These are phyloP conservation scores for Zaprionus kolodkinae DNA, from an alignment of 1,140 invertebrate genomes.

Conservation along the genomic window DNA sequence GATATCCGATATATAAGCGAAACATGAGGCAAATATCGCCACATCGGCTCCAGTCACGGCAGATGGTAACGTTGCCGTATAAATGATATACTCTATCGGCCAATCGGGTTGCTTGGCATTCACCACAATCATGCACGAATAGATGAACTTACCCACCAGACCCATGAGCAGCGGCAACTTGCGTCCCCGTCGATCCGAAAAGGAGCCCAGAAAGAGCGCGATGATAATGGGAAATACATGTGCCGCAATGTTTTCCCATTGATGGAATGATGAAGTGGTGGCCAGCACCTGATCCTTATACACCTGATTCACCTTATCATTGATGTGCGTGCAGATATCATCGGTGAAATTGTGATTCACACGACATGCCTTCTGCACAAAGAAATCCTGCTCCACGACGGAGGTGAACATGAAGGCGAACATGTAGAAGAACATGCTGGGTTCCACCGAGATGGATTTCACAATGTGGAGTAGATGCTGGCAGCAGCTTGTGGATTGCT, in stretches of 20 bases:
- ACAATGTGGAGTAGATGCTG: slow-evolving; percentile 34
- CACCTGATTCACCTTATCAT: slow-evolving; percentile 84
- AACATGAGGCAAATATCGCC: slow-evolving; percentile 90
- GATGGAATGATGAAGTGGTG: slow-evolving; percentile 89
- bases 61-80: slow-evolving; percentile 89
- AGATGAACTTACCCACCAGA: slow-evolving; percentile 89
- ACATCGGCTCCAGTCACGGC: slow-evolving; percentile 90
- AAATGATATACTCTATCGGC: slow-evolving; percentile 90
- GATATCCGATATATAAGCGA: slow-evolving; percentile 90
- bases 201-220: slow-evolving; percentile 91
- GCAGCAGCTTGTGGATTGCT: slow-evolving; percentile 1
- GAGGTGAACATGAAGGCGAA: slow-evolving; percentile 91
- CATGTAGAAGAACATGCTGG: slow-evolving; percentile 92
- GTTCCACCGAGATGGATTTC: slow-evolving; percentile 87
- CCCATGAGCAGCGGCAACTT: slow-evolving; percentile 88
- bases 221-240: slow-evolving; percentile 89
- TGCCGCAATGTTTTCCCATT: slow-evolving; percentile 90
- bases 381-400: slow-evolving; percentile 91
- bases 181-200: slow-evolving; percentile 89
- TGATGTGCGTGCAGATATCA: slow-evolving; percentile 87
- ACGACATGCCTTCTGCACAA: slow-evolving; percentile 89
- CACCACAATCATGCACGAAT: slow-evolving; percentile 89
- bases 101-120: slow-evolving; percentile 87
- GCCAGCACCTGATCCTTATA: slow-evolving; percentile 88
- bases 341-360: slow-evolving; percentile 88